Evolutionary conservation across 1,140 invertebrate species (phyloP), one percentile per base, ranked within the genome.

Genomic region (Drosophila grimshawi): DNA sequence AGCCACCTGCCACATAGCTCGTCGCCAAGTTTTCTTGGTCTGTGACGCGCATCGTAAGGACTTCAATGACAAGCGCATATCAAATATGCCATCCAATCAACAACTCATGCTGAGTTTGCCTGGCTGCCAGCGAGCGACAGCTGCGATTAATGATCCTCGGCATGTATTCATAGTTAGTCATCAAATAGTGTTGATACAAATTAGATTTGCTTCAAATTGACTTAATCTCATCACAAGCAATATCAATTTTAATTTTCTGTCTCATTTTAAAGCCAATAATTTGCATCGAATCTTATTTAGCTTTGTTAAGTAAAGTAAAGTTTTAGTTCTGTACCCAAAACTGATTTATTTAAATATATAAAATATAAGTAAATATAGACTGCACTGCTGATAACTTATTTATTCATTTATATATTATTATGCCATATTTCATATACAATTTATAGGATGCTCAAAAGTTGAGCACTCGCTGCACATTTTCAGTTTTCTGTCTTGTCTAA

Each of bases 401-500:
- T 19, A 19, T 19, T 19, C 19, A 19, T 19, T 19, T 19, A 19
- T 19, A 19, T 19, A 19, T 19, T 19, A 19, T 19, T 19, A 19
- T 19, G 19, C 19, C 10, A 51, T 29, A 32, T 45, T 45, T 19
- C n/a, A 32, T 37, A 32, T 4, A 32, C 4, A 30, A n/a, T 11
- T n/a, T 27, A 29, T 0, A 59, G 62, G 55, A 27, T 73, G 61
- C 41, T 27, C 35, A 1, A 5, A 2, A 35, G 64, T 61, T 49
- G 8, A 30, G 30, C 27, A 37, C 3, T 11, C 7, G 1, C 30
- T 52, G 33, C 32, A 6, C 29, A 11, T 53, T 35, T n/a, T 5
- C 8, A 10, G n/a, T 6, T 53, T 35, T 19, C 30, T 53, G 30
- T 19, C 33, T 49, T 27, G 46, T 5, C 6, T 8, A 5, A 39